Percentiles rank a stretch among this genome's conserved stretches.
These are phyloP conservation scores for Drosophila longiperda DNA, from an alignment of 2,888 invertebrate species.

Conservation along the genomic window DNA sequence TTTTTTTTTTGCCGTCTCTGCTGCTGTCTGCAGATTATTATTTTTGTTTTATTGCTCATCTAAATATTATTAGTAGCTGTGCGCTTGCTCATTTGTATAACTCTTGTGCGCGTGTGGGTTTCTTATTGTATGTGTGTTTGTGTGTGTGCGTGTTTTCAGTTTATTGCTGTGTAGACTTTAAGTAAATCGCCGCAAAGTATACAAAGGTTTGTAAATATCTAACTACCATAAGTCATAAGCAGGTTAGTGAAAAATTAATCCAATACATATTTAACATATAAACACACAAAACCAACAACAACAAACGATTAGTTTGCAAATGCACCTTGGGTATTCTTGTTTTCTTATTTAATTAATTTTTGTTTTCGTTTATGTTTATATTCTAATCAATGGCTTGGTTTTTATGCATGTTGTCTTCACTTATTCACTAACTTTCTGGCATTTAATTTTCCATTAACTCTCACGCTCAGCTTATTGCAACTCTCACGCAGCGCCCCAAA, in stretches of 20 bases:
- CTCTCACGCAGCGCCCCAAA: not conserved
- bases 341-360: slow-evolving; percentile 5
- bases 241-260: slow-evolving; percentile 47
- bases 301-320: slow-evolving; percentile 22
- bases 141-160: slow-evolving; percentile 34
- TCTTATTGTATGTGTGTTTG: slow-evolving; percentile 12
- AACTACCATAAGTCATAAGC: slow-evolving; percentile 34
- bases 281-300: slow-evolving; percentile 22
- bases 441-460: slow-evolving; percentile 78
- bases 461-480: slow-evolving; percentile 55
- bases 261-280: slow-evolving; percentile 17
- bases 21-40: slow-evolving; percentile 45
- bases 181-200: slow-evolving; percentile 48
- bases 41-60: slow-evolving; percentile 22
- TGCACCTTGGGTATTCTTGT: slow-evolving; percentile 41
- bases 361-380: slow-evolving; percentile 1
- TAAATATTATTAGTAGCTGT: slow-evolving; percentile 38
- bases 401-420: slow-evolving; percentile 45
- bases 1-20: slow-evolving; percentile 21
- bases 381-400: slow-evolving; percentile 25
- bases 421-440: slow-evolving; percentile 57
- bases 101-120: slow-evolving; percentile 34
- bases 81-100: slow-evolving; percentile 51
- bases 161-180: slow-evolving; percentile 52
- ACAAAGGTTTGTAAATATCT: slow-evolving; percentile 73